phyloP scores from a whole-genome alignment of 1,140 invertebrate genomes.

The Solenopsis fugax region DNA sequence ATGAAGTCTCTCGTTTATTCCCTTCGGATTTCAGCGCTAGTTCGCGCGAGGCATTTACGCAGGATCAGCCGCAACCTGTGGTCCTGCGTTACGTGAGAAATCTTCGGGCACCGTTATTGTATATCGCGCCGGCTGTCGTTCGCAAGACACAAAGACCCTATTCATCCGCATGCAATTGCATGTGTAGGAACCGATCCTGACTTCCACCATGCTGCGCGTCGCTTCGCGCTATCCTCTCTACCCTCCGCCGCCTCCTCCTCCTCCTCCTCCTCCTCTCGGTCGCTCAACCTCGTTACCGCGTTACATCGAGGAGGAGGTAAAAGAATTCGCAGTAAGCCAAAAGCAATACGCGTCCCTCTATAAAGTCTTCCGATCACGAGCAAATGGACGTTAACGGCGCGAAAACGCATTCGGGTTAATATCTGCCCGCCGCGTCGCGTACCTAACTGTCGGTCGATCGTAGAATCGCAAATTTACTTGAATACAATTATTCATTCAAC shows the following conservation, averaged over 20 bases:
- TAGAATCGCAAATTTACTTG: constrained; percentile 22
- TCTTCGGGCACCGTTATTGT: constrained; percentile 75
- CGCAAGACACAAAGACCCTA: constrained; percentile 77
- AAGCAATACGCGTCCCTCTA: constrained; percentile 18
- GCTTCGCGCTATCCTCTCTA: constrained; percentile 69
- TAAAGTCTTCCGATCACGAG: constrained; percentile 10
- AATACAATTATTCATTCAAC: constrained; percentile 25
- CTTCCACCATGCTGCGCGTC: constrained; percentile 73
- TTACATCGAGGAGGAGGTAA: constrained; percentile 54
- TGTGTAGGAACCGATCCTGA: constrained; percentile 74
- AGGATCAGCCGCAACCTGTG: constrained; percentile 61
- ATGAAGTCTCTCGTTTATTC: neutral
- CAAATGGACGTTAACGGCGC: neutral
- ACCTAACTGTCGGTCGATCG: neutral
- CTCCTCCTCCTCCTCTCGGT: constrained; percentile 32
- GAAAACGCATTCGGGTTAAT: neutral
- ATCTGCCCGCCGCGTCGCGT: neutral
- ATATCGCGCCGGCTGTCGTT: constrained; percentile 76
- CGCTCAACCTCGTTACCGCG: constrained; percentile 67
- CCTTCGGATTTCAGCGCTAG: neutral
- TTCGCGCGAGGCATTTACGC: constrained; percentile 67
- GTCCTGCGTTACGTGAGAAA: constrained; percentile 76
- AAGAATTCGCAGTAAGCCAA: constrained; percentile 18
- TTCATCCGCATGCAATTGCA: constrained; percentile 76
- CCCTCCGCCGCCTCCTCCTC: constrained; percentile 43